Conservation (phyloP, 2,888 invertebrate genomes). For the Erebia epiphron region DNA sequence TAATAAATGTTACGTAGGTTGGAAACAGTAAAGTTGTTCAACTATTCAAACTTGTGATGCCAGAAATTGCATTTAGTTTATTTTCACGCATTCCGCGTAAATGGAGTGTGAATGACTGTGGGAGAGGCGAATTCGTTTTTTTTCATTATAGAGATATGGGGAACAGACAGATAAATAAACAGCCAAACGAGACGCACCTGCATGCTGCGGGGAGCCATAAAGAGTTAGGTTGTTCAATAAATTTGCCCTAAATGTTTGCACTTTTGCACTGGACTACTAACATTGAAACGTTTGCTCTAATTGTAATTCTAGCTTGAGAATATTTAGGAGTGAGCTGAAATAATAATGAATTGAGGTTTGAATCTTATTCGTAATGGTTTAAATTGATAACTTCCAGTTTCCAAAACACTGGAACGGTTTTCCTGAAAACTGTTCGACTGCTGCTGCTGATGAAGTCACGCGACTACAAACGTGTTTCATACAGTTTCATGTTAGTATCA, state of each 20-base stretch:
- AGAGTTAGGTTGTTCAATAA: neutral
- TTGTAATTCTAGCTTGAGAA: neutral
- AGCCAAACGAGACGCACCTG: slow-evolving; percentile 5
- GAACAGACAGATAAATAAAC: slow-evolving; percentile 25
- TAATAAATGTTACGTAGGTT: too few relatives aligned
- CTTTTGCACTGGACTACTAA: neutral
- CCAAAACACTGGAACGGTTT: too few relatives aligned
- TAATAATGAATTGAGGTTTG: too few relatives aligned
- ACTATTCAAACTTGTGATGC: neutral
- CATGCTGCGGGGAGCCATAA: too few relatives aligned
- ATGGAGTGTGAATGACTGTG: slow-evolving; percentile 7
- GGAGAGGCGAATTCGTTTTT: neutral
- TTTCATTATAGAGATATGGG: slow-evolving; percentile 26
- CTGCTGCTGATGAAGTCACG: too few relatives aligned
- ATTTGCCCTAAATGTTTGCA: slow-evolving; percentile 1
- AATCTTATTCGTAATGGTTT: too few relatives aligned
- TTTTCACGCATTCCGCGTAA: neutral
- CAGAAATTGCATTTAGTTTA: neutral
- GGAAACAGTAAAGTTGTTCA: neutral
- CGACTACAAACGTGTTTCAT: too few relatives aligned
- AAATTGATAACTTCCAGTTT: too few relatives aligned
- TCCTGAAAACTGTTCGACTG: too few relatives aligned
- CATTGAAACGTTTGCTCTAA: neutral
- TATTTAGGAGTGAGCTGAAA: too few relatives aligned
- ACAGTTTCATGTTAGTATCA: too few relatives aligned